Evolutionary conservation across 2,797 vertebrate species (phyloP).

Genomic region (Cynopterus sphinx): DNA sequence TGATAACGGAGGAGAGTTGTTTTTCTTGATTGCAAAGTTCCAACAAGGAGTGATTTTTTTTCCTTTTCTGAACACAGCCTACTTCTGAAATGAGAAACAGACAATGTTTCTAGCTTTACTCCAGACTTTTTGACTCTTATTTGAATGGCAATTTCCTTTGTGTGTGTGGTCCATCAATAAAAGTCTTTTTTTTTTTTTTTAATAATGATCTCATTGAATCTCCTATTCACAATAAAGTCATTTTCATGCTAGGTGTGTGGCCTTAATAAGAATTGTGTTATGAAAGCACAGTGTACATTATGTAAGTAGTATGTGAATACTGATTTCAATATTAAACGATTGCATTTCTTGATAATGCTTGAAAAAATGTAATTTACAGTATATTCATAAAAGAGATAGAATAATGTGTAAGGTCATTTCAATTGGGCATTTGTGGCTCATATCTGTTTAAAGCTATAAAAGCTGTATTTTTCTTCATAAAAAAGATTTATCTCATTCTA

Average conservation of each 20-base stretch:
- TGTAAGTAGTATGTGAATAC: constrained; percentile 62
- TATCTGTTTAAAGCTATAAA: constrained; percentile 56
- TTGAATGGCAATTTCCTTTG: constrained; percentile 39
- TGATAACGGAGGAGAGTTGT: neutral
- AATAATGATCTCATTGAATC: constrained; percentile 28
- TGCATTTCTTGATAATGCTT: constrained; percentile 49
- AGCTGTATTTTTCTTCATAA: constrained; percentile 61
- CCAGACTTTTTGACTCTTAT: constrained; percentile 3
- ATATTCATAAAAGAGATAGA: constrained; percentile 51
- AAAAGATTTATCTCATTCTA: constrained; percentile 44
- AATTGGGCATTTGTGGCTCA: constrained; percentile 19
- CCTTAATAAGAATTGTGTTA: constrained; percentile 52
- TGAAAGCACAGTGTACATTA: constrained; percentile 4
- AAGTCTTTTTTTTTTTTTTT: neutral
- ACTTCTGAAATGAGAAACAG: constrained; percentile 23
- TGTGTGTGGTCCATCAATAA: constrained; percentile 24
- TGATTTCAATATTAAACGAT: constrained; percentile 72
- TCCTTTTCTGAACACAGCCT: neutral
- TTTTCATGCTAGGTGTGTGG: neutral
- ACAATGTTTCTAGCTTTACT: neutral
- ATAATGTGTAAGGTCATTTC: constrained; percentile 52
- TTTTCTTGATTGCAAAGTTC: neutral
- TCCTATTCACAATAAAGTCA: constrained; percentile 42
- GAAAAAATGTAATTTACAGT: constrained; percentile 68
- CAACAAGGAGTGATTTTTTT: neutral